Evolutionary conservation across 2,888 invertebrate genomes (phyloP).

Genomic region (Tortrix viridana): DNA sequence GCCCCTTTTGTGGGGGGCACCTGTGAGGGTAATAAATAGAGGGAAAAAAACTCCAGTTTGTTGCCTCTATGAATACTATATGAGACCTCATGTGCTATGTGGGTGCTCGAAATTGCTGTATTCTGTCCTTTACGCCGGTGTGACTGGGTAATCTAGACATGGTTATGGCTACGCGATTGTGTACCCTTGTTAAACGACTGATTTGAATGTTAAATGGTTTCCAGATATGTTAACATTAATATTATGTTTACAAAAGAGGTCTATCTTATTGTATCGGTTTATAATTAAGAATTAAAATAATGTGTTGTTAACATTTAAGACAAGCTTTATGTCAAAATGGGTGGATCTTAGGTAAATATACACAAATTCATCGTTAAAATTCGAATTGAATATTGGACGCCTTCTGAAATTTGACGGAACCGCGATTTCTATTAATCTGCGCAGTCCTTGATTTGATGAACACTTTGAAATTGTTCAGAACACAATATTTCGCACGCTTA

Average conservation of each 20-base stretch:
- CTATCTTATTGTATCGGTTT: no score
- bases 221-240: no score
- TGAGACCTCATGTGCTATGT: conserved; percentile 39
- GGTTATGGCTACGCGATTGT: background rate
- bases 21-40: conserved; percentile 41
- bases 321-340: no score
- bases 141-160: background rate
- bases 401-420: conserved; percentile 1
- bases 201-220: no score
- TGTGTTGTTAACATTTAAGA: no score
- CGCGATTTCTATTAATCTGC: conserved; percentile 6
- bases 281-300: no score
- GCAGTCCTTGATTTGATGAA: conserved; percentile 7
- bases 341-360: background rate
- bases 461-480: conserved; percentile 9
- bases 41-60: conserved; percentile 40
- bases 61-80: conserved; percentile 44
- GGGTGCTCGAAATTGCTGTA: conserved; percentile 22
- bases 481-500: conserved; percentile 8
- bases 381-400: conserved; percentile 14
- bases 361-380: conserved; percentile 2
- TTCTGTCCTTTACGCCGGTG: conserved; percentile 9
- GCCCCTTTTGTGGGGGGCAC: conserved; percentile 22
- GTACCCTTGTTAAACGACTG: background rate
- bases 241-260: no score